Percentiles rank a stretch among this genome's conserved stretches.
Evolutionary conservation across 2,888 invertebrate genomes (phyloP).

Genomic region (Apamea sordens): DNA sequence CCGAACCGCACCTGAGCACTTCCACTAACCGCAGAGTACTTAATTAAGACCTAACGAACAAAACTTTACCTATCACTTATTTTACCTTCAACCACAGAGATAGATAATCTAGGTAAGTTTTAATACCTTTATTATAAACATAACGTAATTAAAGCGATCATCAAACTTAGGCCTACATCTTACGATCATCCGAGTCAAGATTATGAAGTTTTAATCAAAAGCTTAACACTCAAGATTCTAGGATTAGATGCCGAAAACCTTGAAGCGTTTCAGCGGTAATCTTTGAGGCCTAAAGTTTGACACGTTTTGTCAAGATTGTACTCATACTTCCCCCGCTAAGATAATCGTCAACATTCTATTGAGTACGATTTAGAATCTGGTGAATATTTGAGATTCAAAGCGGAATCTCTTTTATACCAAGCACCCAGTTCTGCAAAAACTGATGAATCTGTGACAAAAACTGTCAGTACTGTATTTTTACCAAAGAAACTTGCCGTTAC

Average conservation of each 20-base stretch:
- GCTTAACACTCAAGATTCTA: conserved; percentile 9
- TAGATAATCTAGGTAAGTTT: background rate
- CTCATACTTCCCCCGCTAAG: background rate
- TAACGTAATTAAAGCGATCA: conserved; percentile 10
- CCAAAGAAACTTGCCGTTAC: conserved; percentile 42
- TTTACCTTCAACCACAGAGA: background rate
- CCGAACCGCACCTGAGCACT: too few species aligned
- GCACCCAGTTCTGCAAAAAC: conserved; percentile 31
- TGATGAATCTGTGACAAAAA: conserved; percentile 40
- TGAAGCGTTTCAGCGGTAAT: conserved; percentile 9
- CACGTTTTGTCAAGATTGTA: background rate
- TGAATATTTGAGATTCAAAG: background rate
- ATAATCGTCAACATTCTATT: background rate
- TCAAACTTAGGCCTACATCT: background rate
- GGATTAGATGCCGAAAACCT: conserved; percentile 24
- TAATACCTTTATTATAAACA: conserved; percentile 9
- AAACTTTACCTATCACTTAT: background rate
- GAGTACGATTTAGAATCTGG: background rate
- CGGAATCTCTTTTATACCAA: background rate
- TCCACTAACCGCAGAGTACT: too few species aligned
- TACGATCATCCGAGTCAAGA: conserved; percentile 5
- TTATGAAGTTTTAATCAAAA: conserved; percentile 19
- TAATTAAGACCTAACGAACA: background rate
- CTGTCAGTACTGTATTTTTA: conserved; percentile 3
- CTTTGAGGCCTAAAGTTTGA: conserved; percentile 19